Evolutionary conservation across 2,888 invertebrate species (phyloP).

Genomic region (Dolichopus griseipennis): DNA sequence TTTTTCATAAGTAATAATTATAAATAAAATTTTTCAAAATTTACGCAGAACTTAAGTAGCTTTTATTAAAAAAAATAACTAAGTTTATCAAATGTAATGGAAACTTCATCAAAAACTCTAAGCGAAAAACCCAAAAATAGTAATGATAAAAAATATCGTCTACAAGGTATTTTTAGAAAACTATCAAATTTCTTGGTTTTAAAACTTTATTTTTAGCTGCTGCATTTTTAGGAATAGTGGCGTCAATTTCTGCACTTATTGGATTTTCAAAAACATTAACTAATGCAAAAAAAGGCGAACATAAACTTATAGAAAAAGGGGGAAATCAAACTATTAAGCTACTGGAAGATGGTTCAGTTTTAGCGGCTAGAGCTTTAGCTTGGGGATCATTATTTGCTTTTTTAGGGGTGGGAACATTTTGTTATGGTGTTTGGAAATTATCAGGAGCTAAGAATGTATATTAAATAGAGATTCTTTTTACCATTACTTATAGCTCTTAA

Average conservation of each 20-base stretch:
- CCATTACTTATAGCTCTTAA: not conserved
- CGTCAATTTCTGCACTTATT: slow-evolving; percentile 65
- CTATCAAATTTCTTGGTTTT: not conserved
- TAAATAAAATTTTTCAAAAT: too few relatives aligned
- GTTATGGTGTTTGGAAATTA: slow-evolving; percentile 78
- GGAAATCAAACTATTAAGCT: slow-evolving; percentile 53
- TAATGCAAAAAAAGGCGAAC: slow-evolving; percentile 69
- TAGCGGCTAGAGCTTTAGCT: slow-evolving; percentile 76
- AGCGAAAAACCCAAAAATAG: not conserved
- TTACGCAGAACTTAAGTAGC: too few relatives aligned
- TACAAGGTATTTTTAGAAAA: not conserved
- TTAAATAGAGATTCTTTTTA: slow-evolving; percentile 10
- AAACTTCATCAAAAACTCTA: not conserved
- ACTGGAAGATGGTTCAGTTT: slow-evolving; percentile 65
- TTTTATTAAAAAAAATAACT: too few relatives aligned
- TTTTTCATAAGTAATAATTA: too few relatives aligned
- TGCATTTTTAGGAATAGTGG: slow-evolving; percentile 39
- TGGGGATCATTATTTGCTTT: slow-evolving; percentile 83
- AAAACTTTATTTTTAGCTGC: slow-evolving; percentile 28
- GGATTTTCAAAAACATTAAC: slow-evolving; percentile 76
- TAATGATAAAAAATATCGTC: not conserved
- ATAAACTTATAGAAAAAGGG: slow-evolving; percentile 68
- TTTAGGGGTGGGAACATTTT: slow-evolving; percentile 71
- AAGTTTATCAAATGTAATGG: not conserved
- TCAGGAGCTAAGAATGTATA: slow-evolving; percentile 77